These are phyloP conservation scores for Hydrocynus forskahlii DNA, from an alignment of 2,797 vertebrate genomes.

Conservation along the genomic window DNA sequence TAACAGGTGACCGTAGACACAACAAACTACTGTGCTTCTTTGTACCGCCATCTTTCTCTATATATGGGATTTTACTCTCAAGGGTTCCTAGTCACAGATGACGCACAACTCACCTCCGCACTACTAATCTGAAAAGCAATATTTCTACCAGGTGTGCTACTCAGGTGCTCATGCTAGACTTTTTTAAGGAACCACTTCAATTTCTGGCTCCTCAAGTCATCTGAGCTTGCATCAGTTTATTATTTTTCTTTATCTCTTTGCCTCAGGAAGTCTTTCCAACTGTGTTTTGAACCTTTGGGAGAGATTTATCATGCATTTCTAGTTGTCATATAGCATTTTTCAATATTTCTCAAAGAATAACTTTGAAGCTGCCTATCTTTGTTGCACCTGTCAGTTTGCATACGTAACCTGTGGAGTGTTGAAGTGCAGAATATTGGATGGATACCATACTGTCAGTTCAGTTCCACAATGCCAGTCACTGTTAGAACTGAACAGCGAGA, in stretches of 20 bases:
- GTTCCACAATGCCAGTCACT: slow-evolving; percentile 19
- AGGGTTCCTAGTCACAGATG: neutral
- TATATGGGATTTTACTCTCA: neutral
- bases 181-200: slow-evolving; percentile 9
- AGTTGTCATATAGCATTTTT: slow-evolving; percentile 10
- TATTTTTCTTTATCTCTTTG: neutral
- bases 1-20: neutral
- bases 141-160: neutral
- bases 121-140: neutral
- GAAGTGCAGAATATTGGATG: neutral
- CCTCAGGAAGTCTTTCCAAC: neutral
- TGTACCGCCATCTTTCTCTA: neutral
- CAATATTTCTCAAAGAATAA: slow-evolving; percentile 1
- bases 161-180: neutral
- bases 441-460: neutral
- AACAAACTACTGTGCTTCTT: no score
- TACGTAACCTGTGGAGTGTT: neutral
- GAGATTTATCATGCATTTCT: neutral
- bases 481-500: slow-evolving; percentile 5
- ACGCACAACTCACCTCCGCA: neutral
- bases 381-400: slow-evolving; percentile 15
- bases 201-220: neutral
- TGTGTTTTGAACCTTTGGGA: neutral
- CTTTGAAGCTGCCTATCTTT: neutral
- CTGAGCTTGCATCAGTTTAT: neutral